Evolutionary conservation across 2,113 vertebrate genomes (phyloP).

Genomic region (Elaphurus davidianus): DNA sequence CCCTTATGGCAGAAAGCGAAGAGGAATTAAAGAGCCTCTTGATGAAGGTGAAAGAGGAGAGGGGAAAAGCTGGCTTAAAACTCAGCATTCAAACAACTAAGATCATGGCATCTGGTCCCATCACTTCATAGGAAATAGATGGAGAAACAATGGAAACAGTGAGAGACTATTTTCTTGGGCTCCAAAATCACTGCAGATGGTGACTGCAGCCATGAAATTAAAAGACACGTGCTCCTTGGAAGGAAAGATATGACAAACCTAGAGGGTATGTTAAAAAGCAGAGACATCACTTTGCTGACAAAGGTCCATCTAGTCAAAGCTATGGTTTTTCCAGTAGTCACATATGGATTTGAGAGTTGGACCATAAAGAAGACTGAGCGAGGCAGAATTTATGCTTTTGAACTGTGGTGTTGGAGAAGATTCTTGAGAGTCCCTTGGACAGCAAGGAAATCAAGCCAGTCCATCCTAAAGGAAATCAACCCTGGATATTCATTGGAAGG

Average conservation of each 20-base stretch:
- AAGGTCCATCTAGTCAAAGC: background rate
- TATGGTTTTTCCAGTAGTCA: background rate
- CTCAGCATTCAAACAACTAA: background rate
- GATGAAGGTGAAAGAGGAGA: background rate
- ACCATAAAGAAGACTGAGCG: background rate
- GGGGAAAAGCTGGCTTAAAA: background rate
- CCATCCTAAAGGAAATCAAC: background rate
- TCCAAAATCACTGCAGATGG: background rate
- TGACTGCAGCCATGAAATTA: background rate
- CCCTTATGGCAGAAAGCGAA: background rate
- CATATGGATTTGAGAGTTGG: background rate
- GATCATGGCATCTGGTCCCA: background rate
- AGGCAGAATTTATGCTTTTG: background rate
- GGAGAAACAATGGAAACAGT: background rate
- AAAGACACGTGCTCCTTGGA: rapidly evolving
- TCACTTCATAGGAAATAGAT: background rate
- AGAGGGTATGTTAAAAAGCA: background rate
- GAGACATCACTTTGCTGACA: background rate
- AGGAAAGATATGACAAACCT: background rate
- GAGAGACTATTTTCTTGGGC: background rate
- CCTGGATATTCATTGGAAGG: background rate
- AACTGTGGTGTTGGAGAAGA: background rate
- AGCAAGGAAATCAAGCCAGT: background rate
- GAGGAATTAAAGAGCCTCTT: background rate
- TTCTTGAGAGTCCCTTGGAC: background rate